phyloP scores from a whole-genome alignment of 30 jellyfish, hydroid and myxozoan genomes.

The Aurelia aurita complex sp. Pacific region DNA sequence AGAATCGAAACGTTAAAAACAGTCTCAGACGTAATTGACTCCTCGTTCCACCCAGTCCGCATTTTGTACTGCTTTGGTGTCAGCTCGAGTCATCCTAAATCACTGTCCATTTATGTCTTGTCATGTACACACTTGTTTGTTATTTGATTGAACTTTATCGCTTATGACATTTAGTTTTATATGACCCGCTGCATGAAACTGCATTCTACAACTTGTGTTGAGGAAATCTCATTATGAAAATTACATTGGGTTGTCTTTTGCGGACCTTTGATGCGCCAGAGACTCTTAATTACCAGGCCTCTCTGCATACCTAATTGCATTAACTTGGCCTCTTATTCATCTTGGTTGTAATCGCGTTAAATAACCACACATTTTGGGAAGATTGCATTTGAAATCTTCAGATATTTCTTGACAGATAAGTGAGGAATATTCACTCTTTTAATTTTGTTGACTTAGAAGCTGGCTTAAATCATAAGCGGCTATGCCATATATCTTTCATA shows the following conservation, averaged over 20 bases:
- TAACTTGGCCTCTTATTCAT: slow-evolving; percentile 37
- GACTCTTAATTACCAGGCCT: slow-evolving; percentile 63
- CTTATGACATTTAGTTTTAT: too few relatives aligned
- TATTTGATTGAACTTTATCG: too few relatives aligned
- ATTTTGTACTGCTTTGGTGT: too few relatives aligned
- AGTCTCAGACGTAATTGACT: too few relatives aligned
- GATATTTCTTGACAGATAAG: slow-evolving; percentile 30
- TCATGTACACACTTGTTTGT: too few relatives aligned
- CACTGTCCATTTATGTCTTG: too few relatives aligned
- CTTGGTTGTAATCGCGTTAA: slow-evolving; percentile 38
- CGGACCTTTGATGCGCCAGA: slow-evolving; percentile 50
- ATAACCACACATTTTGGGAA: slow-evolving; percentile 57
- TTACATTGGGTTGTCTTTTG: slow-evolving; percentile 55
- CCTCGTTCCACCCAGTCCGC: too few relatives aligned
- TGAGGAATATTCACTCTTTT: slow-evolving; percentile 14
- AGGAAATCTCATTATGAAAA: slow-evolving; percentile 58
- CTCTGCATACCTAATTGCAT: slow-evolving; percentile 25
- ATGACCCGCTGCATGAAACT: slow-evolving; percentile 23
- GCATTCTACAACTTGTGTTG: slow-evolving; percentile 31
- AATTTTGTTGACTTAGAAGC: background rate
- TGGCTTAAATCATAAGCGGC: too few relatives aligned
- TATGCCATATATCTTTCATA: too few relatives aligned
- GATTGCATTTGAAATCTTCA: slow-evolving; percentile 13
- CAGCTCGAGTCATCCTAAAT: too few relatives aligned
- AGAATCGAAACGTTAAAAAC: too few relatives aligned